phyloP scores from a whole-genome alignment of 2,113 vertebrate genomes.

The Pachypanchax playfairii region DNA sequence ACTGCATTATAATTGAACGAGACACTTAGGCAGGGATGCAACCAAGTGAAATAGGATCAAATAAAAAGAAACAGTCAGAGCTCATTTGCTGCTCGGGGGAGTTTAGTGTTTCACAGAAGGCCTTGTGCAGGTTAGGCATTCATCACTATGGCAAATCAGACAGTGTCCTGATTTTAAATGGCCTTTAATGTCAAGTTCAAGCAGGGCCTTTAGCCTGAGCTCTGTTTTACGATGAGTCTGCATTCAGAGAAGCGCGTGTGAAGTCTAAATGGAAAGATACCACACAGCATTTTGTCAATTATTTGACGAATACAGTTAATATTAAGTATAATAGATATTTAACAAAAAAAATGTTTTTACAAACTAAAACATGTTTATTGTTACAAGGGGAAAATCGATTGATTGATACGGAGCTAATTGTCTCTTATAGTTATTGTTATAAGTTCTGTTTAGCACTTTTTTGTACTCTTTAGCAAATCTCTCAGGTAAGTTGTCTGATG shows the following conservation, averaged over 20 bases:
- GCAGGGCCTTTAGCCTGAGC: slow-evolving; percentile 72
- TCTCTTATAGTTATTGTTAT: slow-evolving; percentile 8
- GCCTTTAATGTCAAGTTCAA: slow-evolving; percentile 75
- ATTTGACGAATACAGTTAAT: not conserved
- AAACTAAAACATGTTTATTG: not conserved
- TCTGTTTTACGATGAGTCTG: slow-evolving; percentile 61
- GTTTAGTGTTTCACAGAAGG: slow-evolving; percentile 79
- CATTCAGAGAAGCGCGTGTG: slow-evolving; percentile 41
- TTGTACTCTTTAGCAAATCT: slow-evolving; percentile 5
- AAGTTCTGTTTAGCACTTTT: slow-evolving; percentile 11
- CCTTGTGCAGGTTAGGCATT: slow-evolving; percentile 61
- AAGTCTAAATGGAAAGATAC: slow-evolving; percentile 2
- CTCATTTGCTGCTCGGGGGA: slow-evolving; percentile 75
- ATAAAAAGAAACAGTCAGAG: slow-evolving; percentile 78
- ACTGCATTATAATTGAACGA: slow-evolving; percentile 52
- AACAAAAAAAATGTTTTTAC: not conserved
- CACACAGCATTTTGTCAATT: fast-evolving
- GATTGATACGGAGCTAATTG: not conserved
- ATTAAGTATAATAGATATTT: no score
- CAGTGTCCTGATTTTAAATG: slow-evolving; percentile 75
- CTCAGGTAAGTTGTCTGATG: slow-evolving; percentile 14
- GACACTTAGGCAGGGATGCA: slow-evolving; percentile 58
- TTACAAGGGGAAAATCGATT: not conserved
- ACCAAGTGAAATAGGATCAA: slow-evolving; percentile 73
- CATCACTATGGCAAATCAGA: slow-evolving; percentile 75